Evolutionary conservation across 2,113 vertebrate genomes (phyloP).

Genomic region (Gnathonemus longibarbis): DNA sequence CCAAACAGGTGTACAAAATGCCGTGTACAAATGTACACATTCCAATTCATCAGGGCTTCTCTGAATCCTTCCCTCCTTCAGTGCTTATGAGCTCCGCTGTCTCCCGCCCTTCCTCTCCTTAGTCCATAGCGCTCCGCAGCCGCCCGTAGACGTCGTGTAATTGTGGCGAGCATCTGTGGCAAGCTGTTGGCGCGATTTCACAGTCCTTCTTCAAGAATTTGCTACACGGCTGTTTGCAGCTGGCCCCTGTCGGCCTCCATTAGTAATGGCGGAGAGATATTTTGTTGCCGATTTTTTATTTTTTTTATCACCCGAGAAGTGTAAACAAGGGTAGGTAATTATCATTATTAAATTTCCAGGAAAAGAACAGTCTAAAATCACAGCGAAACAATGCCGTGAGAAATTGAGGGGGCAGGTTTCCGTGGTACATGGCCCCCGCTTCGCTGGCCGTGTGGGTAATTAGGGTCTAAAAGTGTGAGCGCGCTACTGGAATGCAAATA

Average conservation of each 20-base stretch:
- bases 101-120: background rate
- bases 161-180: constrained; percentile 5
- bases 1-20: background rate
- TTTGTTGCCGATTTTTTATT: background rate
- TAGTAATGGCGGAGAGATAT: constrained; percentile 6
- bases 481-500: background rate
- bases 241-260: background rate
- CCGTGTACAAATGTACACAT: background rate
- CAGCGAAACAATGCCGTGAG: background rate
- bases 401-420: background rate
- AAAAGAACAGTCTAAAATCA: background rate
- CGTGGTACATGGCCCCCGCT: background rate
- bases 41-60: background rate
- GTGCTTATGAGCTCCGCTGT: background rate
- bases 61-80: background rate
- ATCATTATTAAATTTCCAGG: background rate
- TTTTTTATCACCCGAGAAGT: background rate
- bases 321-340: background rate
- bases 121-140: background rate
- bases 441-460: background rate
- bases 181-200: background rate
- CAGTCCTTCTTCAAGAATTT: background rate
- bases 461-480: background rate
- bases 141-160: background rate
- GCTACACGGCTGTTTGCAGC: background rate